Evolutionary conservation across 2,888 invertebrate species (phyloP).

Genomic region (Drosophila barbarae): DNA sequence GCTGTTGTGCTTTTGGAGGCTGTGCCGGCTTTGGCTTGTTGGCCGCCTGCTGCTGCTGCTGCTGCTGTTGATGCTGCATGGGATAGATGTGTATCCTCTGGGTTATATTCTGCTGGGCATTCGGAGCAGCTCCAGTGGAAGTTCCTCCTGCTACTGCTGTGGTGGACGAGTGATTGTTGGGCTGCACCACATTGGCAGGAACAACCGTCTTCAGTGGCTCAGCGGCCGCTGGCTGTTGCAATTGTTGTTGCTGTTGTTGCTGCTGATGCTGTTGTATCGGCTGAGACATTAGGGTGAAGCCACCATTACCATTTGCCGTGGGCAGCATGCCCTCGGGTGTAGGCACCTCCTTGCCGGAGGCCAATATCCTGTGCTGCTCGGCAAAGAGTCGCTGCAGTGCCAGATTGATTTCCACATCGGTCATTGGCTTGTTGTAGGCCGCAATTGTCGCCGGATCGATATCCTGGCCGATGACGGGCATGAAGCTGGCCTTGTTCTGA

Average conservation of each 20-base stretch:
- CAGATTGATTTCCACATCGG: slow-evolving; percentile 81
- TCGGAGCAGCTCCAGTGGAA: slow-evolving; percentile 47
- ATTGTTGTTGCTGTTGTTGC: slow-evolving; percentile 47
- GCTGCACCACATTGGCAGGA: slow-evolving; percentile 78
- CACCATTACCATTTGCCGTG: slow-evolving; percentile 73
- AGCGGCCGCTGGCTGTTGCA: slow-evolving; percentile 40
- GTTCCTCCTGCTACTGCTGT: slow-evolving; percentile 30
- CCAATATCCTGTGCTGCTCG: slow-evolving; percentile 86
- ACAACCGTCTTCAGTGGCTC: slow-evolving; percentile 55
- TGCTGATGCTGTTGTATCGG: slow-evolving; percentile 59
- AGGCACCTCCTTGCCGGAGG: slow-evolving; percentile 85
- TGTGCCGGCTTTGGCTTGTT: slow-evolving; percentile 64
- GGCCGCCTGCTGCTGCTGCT: slow-evolving; percentile 46
- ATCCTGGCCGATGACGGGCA: slow-evolving; percentile 77
- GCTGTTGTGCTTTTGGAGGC: slow-evolving; percentile 58
- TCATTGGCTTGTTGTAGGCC: slow-evolving; percentile 79
- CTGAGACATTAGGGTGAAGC: slow-evolving; percentile 68
- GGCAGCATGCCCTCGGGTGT: slow-evolving; percentile 80
- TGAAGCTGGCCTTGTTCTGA: slow-evolving; percentile 77
- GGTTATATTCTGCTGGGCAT: slow-evolving; percentile 48
- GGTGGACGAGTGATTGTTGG: slow-evolving; percentile 78
- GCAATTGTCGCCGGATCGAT: slow-evolving; percentile 77
- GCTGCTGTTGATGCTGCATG: slow-evolving; percentile 78
- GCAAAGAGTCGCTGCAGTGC: slow-evolving; percentile 83
- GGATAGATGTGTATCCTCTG: slow-evolving; percentile 77